Evolutionary conservation across 2,113 vertebrate genomes (phyloP).

Genomic region (Odocoileus hemionus): DNA sequence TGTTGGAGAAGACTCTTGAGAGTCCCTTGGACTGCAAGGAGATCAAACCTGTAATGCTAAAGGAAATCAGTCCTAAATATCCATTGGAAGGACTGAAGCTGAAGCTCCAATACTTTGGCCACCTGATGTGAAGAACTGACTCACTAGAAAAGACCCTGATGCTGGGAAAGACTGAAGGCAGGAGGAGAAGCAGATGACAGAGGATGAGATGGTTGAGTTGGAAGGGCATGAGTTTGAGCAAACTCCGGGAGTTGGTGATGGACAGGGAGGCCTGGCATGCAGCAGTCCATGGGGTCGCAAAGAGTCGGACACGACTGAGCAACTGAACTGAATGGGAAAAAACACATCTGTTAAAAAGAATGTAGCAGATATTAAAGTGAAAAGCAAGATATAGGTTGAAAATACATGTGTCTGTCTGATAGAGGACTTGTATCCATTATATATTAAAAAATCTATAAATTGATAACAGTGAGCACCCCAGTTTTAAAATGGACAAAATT

Average conservation of each 20-base stretch:
- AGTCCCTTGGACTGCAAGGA: not conserved
- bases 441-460: not conserved
- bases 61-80: not conserved
- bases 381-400: not conserved
- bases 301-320: not conserved
- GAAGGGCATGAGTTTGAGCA: not conserved
- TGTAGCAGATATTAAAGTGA: constrained; percentile 8
- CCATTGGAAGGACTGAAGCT: not conserved
- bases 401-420: not conserved
- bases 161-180: not conserved
- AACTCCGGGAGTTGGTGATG: not conserved
- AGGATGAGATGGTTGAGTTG: not conserved
- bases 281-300: not conserved
- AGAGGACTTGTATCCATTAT: not conserved
- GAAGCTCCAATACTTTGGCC: not conserved
- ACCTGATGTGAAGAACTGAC: not conserved
- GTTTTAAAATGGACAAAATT: constrained; percentile 10
- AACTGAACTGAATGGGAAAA: not conserved
- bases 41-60: not conserved
- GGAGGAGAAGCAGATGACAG: not conserved
- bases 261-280: not conserved
- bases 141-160: not conserved
- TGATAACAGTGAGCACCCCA: not conserved
- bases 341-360: not conserved
- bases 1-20: not conserved